phyloP scores from a whole-genome alignment of 2,113 vertebrate genomes.

The Gopherus evgoodei region DNA sequence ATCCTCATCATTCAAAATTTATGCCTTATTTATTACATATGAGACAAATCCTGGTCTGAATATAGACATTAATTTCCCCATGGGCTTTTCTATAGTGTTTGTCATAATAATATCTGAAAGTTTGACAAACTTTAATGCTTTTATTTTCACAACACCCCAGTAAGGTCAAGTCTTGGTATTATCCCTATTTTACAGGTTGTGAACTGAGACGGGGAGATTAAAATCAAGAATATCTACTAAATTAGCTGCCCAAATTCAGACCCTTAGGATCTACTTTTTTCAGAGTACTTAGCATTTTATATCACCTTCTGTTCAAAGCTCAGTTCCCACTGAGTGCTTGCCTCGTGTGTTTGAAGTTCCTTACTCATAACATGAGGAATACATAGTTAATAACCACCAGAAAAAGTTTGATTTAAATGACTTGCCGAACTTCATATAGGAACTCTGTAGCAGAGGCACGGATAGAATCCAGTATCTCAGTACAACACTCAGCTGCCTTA shows the following conservation, averaged over 20 bases:
- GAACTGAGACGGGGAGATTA: not conserved
- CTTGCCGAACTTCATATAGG: not conserved
- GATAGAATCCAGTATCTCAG: not conserved
- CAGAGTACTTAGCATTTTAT: not conserved
- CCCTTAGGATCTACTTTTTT: not conserved
- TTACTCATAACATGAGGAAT: not conserved
- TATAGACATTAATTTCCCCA: not conserved
- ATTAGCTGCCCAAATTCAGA: not conserved
- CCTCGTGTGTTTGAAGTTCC: not conserved
- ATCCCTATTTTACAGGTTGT: not conserved
- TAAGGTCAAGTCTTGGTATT: not conserved
- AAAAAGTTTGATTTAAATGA: not conserved
- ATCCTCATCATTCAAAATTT: not conserved
- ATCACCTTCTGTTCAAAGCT: not conserved
- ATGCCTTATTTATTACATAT: not conserved
- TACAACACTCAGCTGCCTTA: not conserved
- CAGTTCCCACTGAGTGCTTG: not conserved
- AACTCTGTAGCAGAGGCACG: not conserved
- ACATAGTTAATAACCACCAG: not conserved
- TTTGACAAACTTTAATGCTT: fast-evolving
- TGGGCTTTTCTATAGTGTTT: not conserved
- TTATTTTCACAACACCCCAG: not conserved
- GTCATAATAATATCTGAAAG: not conserved
- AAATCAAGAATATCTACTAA: not conserved
- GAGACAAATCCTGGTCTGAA: not conserved